These are phyloP conservation scores for Elephantulus edwardii DNA, from an alignment of 2,113 vertebrate genomes.

Conservation along the genomic window DNA sequence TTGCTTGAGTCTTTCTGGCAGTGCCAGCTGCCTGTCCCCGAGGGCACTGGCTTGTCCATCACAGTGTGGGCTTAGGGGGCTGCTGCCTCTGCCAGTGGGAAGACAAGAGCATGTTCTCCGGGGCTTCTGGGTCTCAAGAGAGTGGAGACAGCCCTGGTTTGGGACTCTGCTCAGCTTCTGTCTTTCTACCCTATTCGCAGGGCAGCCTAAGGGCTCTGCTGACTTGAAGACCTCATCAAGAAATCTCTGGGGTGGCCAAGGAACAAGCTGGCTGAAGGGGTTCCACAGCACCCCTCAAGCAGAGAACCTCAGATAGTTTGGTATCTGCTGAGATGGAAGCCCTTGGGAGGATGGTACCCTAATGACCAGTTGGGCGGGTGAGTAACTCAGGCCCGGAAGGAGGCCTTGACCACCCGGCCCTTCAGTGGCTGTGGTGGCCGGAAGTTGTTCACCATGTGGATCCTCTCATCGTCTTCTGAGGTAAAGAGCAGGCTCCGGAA, in stretches of 20 bases:
- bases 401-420: constrained; percentile 91
- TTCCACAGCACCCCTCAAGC: constrained; percentile 17
- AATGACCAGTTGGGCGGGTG: not conserved
- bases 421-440: constrained; percentile 95
- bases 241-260: constrained; percentile 33
- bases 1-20: constrained; percentile 76
- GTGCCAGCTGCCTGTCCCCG: constrained; percentile 53
- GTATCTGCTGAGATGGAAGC: constrained; percentile 79
- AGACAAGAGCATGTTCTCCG: constrained; percentile 56
- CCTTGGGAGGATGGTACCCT: constrained; percentile 71
- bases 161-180: constrained; percentile 12
- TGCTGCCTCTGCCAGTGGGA: constrained; percentile 39
- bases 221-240: not conserved
- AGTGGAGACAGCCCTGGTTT: constrained; percentile 37
- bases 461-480: constrained; percentile 89
- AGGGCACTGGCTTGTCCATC: constrained; percentile 60
- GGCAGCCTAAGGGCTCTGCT: not conserved
- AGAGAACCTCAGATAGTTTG: constrained; percentile 54
- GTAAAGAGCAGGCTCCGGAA: constrained; percentile 92
- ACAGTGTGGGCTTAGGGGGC: constrained; percentile 73
- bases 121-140: constrained; percentile 52
- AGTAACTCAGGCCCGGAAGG: constrained; percentile 87
- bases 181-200: constrained; percentile 21
- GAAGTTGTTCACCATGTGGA: constrained; percentile 96
- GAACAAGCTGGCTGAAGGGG: constrained; percentile 44